Evolutionary conservation across 1,140 invertebrate genomes (phyloP), one percentile per base, ranked within the genome.

Genomic region (Megalopta genalis): DNA sequence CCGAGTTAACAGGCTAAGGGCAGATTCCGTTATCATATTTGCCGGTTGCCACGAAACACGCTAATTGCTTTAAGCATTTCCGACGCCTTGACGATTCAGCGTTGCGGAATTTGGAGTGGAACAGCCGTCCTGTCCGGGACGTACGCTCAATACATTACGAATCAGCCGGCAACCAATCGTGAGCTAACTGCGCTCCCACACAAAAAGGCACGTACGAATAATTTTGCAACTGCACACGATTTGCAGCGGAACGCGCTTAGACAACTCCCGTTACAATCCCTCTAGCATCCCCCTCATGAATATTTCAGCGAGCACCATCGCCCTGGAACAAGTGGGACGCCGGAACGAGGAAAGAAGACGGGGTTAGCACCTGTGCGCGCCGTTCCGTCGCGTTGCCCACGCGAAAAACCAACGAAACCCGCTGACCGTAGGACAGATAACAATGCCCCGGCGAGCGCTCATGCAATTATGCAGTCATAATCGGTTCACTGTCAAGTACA

Each of bases 401-500:
- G 74, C 66, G 57, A 68, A 25, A 59, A 42, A 77, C 8, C 23
- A 23, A 3, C 14, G 14, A 16, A 0, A 14, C 21, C 9, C 46
- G 37, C 32, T 10, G 57, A 46, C 16, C 5, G 12, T 5, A 9
- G 18, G 9, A 9, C 37, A 9, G 14, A 12, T 27, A 63, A 76
- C 52, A 68, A 76, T 76, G 32, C 39, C 7, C 25, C 5, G 16
- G 18, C 4, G 63, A 39, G n/a, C 54, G 54, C 3, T 68, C n/a
- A n/a, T 39, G 52, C 39, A 64, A 49, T 60, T 71, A 78, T 54
- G 66, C 54, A 60, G 63, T 63, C 46, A 66, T 73, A 82, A 82
- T 84, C 49, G 74, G 68, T 82, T 84, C 82, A 82, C 75, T 82
- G 82, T 69, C 82, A 84, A 84, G 80, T 72, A 65, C 82, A 66